Evolutionary conservation across 2,113 vertebrate species (phyloP), one percentile per base, ranked within the genome.

Genomic region (human (Homo sapiens)): DNA sequence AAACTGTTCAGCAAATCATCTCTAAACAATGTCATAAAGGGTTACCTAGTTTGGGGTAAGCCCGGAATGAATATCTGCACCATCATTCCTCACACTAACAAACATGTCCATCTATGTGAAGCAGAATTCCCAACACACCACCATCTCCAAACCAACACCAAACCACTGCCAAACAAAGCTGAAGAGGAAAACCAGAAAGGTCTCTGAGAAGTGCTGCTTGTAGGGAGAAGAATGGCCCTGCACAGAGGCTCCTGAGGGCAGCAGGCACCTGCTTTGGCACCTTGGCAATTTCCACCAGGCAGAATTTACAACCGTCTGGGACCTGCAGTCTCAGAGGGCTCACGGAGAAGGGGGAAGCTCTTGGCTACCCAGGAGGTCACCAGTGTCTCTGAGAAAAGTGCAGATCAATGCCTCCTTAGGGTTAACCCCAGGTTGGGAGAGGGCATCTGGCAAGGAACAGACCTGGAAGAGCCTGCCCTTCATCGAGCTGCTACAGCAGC

Each of bases 1-100:
- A 91, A 82, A 84, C 66, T 32, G 32, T 48, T 95, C 32, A 13
- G 94, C 82, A 97, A 87, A 89, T 55, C 90, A 76, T 83, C 90
- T 88, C 68, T 83, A 83, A 84, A 80, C 79, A 89, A 40, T 72
- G 35, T 92, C 88, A 68, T 12, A 38, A 35, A 93, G 75, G 70
- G 73, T 30, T 66, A 72, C 86, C 66, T 66, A 76, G 96, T 50
- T 95, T 91, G 35, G 5, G 59, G 59, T 32, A 18, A 93, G 45
- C 25, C 76, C 66, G 5, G 55, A 75, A 95, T 40, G 48, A 90
- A 79, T 57, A 66, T 61, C 78, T 45, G 72, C 2, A n/a, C 59
- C 32, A 38, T 23, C 66, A n/a, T 78, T 59, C 93, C 85, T 66
- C 82, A 81, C 27, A 23, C 68, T 73, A 75, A 75, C 85, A 61